Evolutionary conservation across 2,113 vertebrate genomes (phyloP).

Genomic region (Athene cunicularia): DNA sequence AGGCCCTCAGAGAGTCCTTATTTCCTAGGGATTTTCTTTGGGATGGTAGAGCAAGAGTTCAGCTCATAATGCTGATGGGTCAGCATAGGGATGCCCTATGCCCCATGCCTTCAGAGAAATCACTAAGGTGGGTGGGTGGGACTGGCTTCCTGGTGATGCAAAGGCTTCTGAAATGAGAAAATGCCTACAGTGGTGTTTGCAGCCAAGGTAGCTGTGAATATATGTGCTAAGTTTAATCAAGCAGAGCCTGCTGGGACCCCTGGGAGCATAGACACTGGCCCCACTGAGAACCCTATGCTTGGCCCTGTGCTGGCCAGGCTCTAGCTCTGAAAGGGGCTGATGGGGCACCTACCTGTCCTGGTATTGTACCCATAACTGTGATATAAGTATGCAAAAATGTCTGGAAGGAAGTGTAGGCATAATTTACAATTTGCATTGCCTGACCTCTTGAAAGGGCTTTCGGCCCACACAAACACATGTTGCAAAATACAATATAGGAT

Average conservation of each 20-base stretch:
- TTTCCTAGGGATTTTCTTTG: background rate
- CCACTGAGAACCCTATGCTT: background rate
- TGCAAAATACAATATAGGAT: background rate
- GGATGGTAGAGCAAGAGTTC: background rate
- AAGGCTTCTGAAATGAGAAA: background rate
- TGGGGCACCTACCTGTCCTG: background rate
- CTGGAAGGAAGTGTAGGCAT: background rate
- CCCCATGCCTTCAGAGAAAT: background rate
- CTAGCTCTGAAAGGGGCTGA: background rate
- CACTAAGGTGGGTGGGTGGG: background rate
- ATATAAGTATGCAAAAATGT: background rate
- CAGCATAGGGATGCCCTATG: accelerated
- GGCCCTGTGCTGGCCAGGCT: background rate
- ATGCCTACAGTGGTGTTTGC: background rate
- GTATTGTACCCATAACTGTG: background rate
- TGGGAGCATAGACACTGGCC: background rate
- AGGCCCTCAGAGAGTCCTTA: background rate
- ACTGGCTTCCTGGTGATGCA: background rate
- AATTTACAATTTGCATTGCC: background rate
- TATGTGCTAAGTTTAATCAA: background rate
- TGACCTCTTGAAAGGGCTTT: background rate
- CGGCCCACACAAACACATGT: background rate
- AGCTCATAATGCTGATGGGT: background rate
- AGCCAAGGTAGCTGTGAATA: background rate
- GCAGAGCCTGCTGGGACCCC: background rate